Evolutionary conservation across 2,113 vertebrate species (phyloP).

Genomic region (Machaerirhynchus nigripectus): DNA sequence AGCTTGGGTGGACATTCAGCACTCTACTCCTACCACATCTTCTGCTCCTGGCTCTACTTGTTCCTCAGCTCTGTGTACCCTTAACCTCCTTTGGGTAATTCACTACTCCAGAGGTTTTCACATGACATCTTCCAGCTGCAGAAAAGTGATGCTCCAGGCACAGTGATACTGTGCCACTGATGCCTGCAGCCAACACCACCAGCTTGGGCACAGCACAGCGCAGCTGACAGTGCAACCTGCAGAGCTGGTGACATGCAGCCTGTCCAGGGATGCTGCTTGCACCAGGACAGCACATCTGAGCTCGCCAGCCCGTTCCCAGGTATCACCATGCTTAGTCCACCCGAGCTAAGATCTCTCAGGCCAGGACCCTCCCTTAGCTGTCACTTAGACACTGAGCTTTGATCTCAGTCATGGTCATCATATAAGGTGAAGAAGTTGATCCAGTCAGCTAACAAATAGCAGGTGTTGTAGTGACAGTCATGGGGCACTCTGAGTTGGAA

Average conservation of each 20-base stretch:
- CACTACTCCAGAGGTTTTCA: not conserved
- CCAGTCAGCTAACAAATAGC: not conserved
- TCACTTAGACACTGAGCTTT: not conserved
- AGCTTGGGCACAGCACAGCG: not conserved
- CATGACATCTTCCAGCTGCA: not conserved
- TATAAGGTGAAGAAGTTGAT: not conserved
- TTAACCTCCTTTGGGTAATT: not conserved
- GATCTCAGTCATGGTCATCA: not conserved
- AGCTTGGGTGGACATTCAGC: not conserved
- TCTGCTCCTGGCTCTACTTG: not conserved
- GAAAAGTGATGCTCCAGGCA: not conserved
- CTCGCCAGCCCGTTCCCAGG: not conserved
- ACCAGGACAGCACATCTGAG: not conserved
- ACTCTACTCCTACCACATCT: not conserved
- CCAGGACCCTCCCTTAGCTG: not conserved
- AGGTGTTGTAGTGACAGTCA: not conserved
- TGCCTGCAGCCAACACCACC: rapidly evolving
- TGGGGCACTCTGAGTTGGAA: not conserved
- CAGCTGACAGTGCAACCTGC: not conserved
- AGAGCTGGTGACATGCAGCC: rapidly evolving
- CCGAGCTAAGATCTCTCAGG: not conserved
- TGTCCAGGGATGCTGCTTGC: rapidly evolving
- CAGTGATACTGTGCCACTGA: not conserved
- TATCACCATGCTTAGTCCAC: not conserved
- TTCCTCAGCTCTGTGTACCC: not conserved